Conservation (phyloP, 2,113 vertebrate species). For the Dolichotis patagonum region DNA sequence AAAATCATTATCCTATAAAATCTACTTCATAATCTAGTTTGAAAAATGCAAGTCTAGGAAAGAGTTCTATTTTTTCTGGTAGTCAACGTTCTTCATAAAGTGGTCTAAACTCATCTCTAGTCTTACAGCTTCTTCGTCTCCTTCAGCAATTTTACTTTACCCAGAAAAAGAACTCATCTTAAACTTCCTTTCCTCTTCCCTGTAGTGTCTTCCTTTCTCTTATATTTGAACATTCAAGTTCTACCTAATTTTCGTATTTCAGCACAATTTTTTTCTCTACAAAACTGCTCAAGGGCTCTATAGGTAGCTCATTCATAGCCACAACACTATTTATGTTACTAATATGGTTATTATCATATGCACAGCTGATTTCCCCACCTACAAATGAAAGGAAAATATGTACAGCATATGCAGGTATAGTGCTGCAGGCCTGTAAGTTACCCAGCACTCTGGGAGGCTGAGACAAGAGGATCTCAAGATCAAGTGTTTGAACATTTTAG, state of each 20-base stretch:
- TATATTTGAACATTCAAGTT: not conserved
- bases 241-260: not conserved
- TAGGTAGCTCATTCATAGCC: not conserved
- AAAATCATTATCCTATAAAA: not conserved
- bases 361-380: not conserved
- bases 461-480: not conserved
- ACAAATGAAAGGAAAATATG: not conserved
- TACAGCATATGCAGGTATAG: not conserved
- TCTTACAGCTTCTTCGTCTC: not conserved
- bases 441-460: not conserved
- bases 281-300: conserved; percentile 4
- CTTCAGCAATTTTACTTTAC: not conserved
- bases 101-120: not conserved
- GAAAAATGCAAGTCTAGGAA: not conserved
- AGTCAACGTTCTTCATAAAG: not conserved
- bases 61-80: not conserved
- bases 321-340: not conserved
- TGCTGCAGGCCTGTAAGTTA: not conserved
- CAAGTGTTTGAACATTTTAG: not conserved
- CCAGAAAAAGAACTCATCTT: conserved; percentile 10
- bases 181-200: not conserved
- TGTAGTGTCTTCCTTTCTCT: not conserved
- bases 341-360: not conserved
- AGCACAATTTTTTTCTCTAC: not conserved
- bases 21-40: not conserved